These are phyloP conservation scores for Rhyacophila evoluta DNA, from an alignment of 2,888 invertebrate species.

Conservation along the genomic window DNA sequence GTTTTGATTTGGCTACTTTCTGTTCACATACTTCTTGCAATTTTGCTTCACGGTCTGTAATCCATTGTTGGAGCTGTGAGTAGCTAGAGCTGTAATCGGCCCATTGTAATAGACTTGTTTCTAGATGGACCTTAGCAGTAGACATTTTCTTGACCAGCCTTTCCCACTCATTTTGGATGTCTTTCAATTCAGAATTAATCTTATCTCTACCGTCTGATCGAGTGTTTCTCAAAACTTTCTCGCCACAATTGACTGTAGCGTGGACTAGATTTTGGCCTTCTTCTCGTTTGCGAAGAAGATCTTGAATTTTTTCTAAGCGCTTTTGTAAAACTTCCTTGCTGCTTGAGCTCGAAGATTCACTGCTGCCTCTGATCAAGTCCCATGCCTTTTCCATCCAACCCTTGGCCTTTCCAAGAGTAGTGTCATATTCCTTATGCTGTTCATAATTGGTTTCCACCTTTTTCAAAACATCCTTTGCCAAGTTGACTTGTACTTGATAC, in stretches of 20 bases:
- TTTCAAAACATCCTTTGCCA: slow-evolving; percentile 89
- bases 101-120: slow-evolving; percentile 93
- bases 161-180: slow-evolving; percentile 93
- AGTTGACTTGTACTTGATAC: slow-evolving; percentile 89
- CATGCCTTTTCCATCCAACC: slow-evolving; percentile 91
- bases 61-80: slow-evolving; percentile 93
- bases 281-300: slow-evolving; percentile 83
- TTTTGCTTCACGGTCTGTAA: slow-evolving; percentile 92
- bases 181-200: slow-evolving; percentile 88
- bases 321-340: slow-evolving; percentile 87
- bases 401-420: slow-evolving; percentile 80
- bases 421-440: slow-evolving; percentile 85
- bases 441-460: slow-evolving; percentile 91
- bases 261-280: slow-evolving; percentile 90
- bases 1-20: slow-evolving; percentile 83
- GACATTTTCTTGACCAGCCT: slow-evolving; percentile 91
- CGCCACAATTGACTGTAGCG: slow-evolving; percentile 88
- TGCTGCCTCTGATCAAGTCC: slow-evolving; percentile 83
- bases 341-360: slow-evolving; percentile 81
- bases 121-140: slow-evolving; percentile 90
- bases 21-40: slow-evolving; percentile 90
- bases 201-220: slow-evolving; percentile 89
- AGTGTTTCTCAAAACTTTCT: slow-evolving; percentile 89
- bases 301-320: slow-evolving; percentile 83
- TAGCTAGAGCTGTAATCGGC: slow-evolving; percentile 96